These are phyloP conservation scores for Leptinotarsa texana DNA, from an alignment of 1,140 invertebrate species.

Conservation along the genomic window DNA sequence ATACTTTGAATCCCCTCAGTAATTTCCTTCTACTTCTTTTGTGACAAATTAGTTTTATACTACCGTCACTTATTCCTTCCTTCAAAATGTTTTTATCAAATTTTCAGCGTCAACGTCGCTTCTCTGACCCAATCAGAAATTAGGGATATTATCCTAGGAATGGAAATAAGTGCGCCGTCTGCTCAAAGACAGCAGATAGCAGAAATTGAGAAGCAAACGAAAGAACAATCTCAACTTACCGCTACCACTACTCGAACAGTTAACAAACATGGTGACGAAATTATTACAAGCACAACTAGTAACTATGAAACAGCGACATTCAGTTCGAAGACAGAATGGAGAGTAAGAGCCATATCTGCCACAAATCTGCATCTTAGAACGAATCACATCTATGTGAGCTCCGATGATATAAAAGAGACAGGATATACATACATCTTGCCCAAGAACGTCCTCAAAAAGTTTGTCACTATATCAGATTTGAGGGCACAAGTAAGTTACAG, in stretches of 20 bases:
- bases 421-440: constrained; percentile 98
- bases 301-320: constrained; percentile 99
- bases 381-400: constrained; percentile 99
- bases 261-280: constrained; percentile 99
- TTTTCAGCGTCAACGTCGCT: constrained; percentile 89
- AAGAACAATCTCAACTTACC: constrained; percentile 97
- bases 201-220: constrained; percentile 99
- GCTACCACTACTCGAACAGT: constrained; percentile 97
- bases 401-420: constrained; percentile 99
- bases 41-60: too few relatives aligned
- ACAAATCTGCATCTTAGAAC: constrained; percentile 98
- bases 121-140: constrained; percentile 99
- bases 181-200: constrained; percentile 99
- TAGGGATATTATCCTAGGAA: constrained; percentile 98
- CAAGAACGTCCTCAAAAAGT: constrained; percentile 98
- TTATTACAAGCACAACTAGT: constrained; percentile 97
- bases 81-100: neutral
- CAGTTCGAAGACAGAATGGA: constrained; percentile 98
- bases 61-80: too few relatives aligned
- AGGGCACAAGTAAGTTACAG: constrained; percentile 75
- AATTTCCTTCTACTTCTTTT: too few relatives aligned
- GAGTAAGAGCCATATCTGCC: constrained; percentile 95
- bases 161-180: constrained; percentile 99
- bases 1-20: too few relatives aligned
- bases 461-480: constrained; percentile 98